phyloP scores from a whole-genome alignment of 2,888 invertebrate species.

The Drosophila mayaguana region DNA sequence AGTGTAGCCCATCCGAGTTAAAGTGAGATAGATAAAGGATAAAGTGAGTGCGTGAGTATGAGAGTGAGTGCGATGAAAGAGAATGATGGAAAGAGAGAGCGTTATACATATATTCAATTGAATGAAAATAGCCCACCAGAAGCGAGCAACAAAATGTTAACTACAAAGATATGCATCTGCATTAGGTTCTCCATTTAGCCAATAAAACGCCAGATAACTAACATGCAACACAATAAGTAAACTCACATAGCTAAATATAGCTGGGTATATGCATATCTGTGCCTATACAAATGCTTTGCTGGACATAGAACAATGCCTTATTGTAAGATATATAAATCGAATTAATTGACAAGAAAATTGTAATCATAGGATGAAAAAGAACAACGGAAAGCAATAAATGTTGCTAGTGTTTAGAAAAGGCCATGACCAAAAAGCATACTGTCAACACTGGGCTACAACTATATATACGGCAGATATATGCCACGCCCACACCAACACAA shows the following conservation, averaged over 20 bases:
- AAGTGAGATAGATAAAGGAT: not conserved
- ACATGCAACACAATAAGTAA: not conserved
- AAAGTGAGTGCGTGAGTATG: no score
- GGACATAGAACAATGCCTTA: slow-evolving; percentile 34
- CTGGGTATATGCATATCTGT: no score
- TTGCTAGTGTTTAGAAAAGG: slow-evolving; percentile 26
- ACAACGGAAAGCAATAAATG: slow-evolving; percentile 41
- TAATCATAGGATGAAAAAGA: not conserved
- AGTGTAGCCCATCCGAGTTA: not conserved
- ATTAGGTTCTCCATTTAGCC: slow-evolving; percentile 15
- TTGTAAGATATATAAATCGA: slow-evolving; percentile 41
- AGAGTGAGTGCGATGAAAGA: not conserved
- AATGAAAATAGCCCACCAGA: slow-evolving; percentile 34
- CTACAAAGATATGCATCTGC: not conserved
- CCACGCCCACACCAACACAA: not conserved
- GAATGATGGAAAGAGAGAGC: not conserved
- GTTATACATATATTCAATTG: not conserved
- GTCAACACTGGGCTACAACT: not conserved
- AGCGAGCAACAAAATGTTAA: slow-evolving; percentile 29
- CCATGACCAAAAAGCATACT: slow-evolving; percentile 44
- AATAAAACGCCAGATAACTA: slow-evolving; percentile 22
- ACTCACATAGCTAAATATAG: not conserved
- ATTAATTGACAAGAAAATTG: not conserved
- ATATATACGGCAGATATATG: slow-evolving; percentile 6
- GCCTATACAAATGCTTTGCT: not conserved